Evolutionary conservation across 2,888 invertebrate genomes (phyloP).

Genomic region (Danaus chrysippus): DNA sequence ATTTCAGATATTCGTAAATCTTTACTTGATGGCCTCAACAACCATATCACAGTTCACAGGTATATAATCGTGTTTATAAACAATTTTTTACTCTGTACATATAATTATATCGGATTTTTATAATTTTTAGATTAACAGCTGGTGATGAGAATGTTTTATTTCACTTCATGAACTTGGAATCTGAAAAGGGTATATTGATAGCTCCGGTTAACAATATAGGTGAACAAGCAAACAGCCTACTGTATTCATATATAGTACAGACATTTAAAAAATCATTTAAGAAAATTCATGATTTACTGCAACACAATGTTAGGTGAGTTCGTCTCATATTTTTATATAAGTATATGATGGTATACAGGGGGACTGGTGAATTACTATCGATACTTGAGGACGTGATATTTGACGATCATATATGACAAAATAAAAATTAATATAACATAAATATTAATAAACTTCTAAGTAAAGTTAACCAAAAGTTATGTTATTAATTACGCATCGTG

Average conservation of each 20-base stretch:
- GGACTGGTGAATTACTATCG: too few species aligned
- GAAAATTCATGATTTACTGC: constrained; percentile 84
- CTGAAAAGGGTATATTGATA: constrained; percentile 84
- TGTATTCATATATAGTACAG: constrained; percentile 80
- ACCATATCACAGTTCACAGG: constrained; percentile 75
- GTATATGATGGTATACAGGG: too few species aligned
- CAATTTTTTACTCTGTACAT: constrained; percentile 1
- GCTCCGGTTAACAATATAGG: constrained; percentile 76
- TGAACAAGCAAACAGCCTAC: constrained; percentile 53
- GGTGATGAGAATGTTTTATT: constrained; percentile 86
- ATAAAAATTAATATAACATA: too few species aligned
- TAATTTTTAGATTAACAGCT: constrained; percentile 78
- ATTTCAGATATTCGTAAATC: constrained; percentile 85
- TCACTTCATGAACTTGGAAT: constrained; percentile 87
- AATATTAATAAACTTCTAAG: too few species aligned
- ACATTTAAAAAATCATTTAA: constrained; percentile 86
- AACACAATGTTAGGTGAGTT: constrained; percentile 81
- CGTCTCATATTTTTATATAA: too few species aligned
- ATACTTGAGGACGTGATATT: too few species aligned
- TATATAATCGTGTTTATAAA: constrained; percentile 27
- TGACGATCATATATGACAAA: too few species aligned
- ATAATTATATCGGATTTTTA: neutral
- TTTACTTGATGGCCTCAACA: constrained; percentile 84
- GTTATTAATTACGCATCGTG: too few species aligned
- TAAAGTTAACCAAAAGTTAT: too few species aligned